Evolutionary conservation across 2,113 vertebrate species (phyloP).

Genomic region (Thalassoma bifasciatum): DNA sequence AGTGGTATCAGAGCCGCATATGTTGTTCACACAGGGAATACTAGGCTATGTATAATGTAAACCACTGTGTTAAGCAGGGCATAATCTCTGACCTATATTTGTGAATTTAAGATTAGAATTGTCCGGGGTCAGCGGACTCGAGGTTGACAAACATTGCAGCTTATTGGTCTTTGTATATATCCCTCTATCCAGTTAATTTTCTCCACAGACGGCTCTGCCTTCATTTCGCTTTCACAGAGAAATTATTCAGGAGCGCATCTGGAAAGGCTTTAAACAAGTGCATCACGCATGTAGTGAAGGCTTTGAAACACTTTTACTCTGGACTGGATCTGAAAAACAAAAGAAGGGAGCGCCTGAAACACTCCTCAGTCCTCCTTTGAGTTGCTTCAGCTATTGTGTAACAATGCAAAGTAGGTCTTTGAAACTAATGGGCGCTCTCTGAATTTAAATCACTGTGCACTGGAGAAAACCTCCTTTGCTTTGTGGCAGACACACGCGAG

Average conservation of each 20-base stretch:
- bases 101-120: conserved; percentile 43
- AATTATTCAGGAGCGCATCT: conserved; percentile 28
- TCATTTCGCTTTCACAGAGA: conserved; percentile 15
- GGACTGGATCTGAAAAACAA: background rate
- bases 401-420: conserved; percentile 54
- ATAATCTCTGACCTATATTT: conserved; percentile 69
- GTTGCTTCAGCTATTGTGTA: conserved; percentile 36
- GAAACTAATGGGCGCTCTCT: conserved; percentile 35
- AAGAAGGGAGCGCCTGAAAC: background rate
- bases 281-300: background rate
- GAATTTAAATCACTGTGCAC: conserved; percentile 58
- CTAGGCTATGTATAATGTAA: conserved; percentile 56
- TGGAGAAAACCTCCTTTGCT: conserved; percentile 30
- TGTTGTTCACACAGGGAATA: conserved; percentile 23
- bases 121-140: conserved; percentile 21
- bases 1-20: conserved; percentile 13
- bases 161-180: background rate
- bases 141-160: background rate
- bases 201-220: background rate
- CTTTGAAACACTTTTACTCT: background rate
- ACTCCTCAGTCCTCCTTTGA: background rate
- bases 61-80: conserved; percentile 23
- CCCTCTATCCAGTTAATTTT: conserved; percentile 2
- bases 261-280: conserved; percentile 2
- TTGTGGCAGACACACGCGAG: conserved; percentile 24